A percentile compares a stretch with the other conserved stretches of the same genome.
Conservation (phyloP, 2,113 vertebrate genomes). For the Echinops telfairi region DNA sequence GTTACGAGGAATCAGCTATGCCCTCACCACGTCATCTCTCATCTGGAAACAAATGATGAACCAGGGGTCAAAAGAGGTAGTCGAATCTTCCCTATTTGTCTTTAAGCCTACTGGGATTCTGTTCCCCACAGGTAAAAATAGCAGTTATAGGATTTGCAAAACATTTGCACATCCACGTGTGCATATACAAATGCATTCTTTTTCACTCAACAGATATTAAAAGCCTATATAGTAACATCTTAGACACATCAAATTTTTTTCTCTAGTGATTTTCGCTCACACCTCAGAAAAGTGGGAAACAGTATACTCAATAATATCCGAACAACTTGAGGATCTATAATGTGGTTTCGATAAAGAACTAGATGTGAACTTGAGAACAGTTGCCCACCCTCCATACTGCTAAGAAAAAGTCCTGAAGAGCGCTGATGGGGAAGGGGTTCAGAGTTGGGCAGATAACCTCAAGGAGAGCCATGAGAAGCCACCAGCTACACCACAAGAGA, state of each 20-base stretch:
- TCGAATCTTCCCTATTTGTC: neutral
- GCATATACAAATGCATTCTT: neutral
- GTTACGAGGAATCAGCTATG: no score
- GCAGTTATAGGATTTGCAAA: neutral
- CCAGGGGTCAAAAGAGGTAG: neutral
- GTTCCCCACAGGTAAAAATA: neutral
- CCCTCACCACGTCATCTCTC: neutral
- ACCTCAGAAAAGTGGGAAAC: neutral
- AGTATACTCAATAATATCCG: neutral
- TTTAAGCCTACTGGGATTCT: neutral
- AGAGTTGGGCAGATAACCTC: no score
- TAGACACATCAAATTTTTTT: neutral
- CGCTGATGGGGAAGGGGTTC: no score
- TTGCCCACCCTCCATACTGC: accelerated
- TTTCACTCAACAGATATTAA: neutral
- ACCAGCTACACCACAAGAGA: no score
- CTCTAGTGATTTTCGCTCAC: neutral
- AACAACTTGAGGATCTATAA: neutral
- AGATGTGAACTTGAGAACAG: neutral
- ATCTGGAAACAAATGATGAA: neutral
- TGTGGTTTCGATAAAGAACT: no score
- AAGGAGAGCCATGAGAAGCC: no score
- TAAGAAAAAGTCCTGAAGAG: neutral
- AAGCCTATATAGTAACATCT: neutral
- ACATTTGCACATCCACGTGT: neutral